Conservation (phyloP, 1,140 invertebrate species). For the Caenorhabditis inopinata region DNA sequence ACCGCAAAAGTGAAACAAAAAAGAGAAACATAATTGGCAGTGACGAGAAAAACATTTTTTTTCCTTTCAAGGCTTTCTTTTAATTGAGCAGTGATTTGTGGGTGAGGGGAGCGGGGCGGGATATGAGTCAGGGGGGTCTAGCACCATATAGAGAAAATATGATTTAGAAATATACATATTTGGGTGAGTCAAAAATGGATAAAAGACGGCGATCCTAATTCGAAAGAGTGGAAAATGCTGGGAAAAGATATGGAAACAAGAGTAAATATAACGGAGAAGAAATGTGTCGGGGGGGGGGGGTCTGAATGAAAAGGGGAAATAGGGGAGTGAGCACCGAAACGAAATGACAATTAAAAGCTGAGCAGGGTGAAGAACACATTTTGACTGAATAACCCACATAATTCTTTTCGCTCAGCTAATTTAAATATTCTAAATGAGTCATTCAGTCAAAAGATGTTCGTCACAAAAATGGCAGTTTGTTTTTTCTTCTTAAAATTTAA, state of each 20-base stretch:
- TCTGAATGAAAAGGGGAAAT: background rate
- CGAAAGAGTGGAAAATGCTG: background rate
- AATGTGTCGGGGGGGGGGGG: too few species aligned
- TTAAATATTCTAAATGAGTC: too few species aligned
- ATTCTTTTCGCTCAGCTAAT: too few species aligned
- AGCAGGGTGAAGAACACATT: background rate
- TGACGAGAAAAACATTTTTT: background rate
- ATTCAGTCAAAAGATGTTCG: background rate
- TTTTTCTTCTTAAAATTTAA: background rate
- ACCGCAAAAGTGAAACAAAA: background rate
- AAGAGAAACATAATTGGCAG: conserved; percentile 15
- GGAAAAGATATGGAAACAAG: background rate
- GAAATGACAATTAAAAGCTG: conserved; percentile 21
- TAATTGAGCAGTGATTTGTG: conserved; percentile 8
- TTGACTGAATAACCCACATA: too few species aligned
- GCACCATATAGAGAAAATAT: conserved; percentile 24
- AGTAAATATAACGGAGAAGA: background rate
- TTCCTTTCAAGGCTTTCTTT: background rate
- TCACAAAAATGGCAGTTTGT: too few species aligned
- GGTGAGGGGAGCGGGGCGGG: background rate
- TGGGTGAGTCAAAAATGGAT: background rate
- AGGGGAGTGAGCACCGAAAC: background rate
- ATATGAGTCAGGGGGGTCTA: conserved; percentile 1
- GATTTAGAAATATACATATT: conserved; percentile 28
- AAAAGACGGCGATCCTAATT: background rate